Evolutionary conservation across 2,888 invertebrate genomes (phyloP).

Genomic region (Drosophila paracracens): DNA sequence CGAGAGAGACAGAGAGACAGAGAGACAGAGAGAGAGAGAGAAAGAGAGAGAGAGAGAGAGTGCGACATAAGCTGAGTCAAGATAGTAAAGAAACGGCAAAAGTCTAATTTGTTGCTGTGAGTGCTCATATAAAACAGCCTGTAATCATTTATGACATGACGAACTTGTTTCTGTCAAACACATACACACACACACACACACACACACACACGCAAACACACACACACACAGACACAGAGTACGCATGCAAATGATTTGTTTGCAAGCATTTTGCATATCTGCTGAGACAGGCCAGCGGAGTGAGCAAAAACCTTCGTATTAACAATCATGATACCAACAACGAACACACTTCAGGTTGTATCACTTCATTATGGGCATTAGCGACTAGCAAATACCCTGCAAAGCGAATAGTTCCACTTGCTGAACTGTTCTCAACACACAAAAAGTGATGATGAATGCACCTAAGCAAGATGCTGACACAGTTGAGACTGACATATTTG

Average conservation of each 20-base stretch:
- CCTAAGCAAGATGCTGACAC: neutral
- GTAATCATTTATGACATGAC: conserved; percentile 73
- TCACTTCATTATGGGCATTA: neutral
- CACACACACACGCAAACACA: conserved; percentile 7
- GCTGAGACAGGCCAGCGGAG: conserved; percentile 26
- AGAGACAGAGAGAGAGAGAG: neutral
- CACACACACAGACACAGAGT: neutral
- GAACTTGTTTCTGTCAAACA: conserved; percentile 56
- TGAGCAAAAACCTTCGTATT: conserved; percentile 56
- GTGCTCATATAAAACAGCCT: conserved; percentile 49
- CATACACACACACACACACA: conserved; percentile 4
- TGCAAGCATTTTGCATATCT: conserved; percentile 40
- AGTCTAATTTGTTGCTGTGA: conserved; percentile 61
- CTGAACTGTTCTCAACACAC: neutral
- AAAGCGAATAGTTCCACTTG: neutral
- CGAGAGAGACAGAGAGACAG: neutral
- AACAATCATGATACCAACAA: conserved; percentile 39
- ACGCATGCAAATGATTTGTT: conserved; percentile 49
- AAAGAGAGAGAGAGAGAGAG: neutral
- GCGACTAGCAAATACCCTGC: conserved; percentile 15
- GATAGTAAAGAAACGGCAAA: conserved; percentile 37
- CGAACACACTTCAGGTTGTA: neutral
- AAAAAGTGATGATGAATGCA: neutral
- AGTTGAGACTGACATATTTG: neutral
- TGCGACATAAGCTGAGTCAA: conserved; percentile 6